Evolutionary conservation across 2,113 vertebrate genomes (phyloP).

Genomic region (Dicerorhinus sumatrensis): DNA sequence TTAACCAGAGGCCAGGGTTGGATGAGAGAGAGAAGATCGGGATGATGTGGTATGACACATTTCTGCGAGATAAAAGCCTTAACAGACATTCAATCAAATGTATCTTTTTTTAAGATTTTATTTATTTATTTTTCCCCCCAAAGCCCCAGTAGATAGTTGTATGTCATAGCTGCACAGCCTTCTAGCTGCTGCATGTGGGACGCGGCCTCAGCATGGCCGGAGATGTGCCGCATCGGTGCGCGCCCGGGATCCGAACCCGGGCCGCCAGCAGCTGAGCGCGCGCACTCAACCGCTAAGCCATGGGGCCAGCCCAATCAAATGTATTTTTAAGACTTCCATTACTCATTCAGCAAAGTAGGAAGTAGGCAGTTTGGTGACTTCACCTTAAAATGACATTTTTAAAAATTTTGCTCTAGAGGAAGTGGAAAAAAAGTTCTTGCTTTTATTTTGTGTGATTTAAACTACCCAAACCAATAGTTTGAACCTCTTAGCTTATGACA

Average conservation of each 20-base stretch:
- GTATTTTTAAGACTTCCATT: neutral
- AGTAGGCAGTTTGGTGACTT: conserved; percentile 39
- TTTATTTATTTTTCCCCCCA: no score
- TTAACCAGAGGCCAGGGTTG: neutral
- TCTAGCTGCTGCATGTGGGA: no score
- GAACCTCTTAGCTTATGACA: neutral
- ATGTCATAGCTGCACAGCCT: no score
- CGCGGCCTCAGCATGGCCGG: no score
- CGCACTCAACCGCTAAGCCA: no score
- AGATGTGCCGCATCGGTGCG: no score
- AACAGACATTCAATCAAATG: neutral
- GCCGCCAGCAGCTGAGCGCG: no score
- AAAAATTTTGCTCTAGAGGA: neutral
- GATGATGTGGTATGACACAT: neutral
- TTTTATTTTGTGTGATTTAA: conserved; percentile 44
- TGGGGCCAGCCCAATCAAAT: no score
- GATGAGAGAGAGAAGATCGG: neutral
- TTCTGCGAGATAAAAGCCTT: neutral
- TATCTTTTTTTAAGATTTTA: conserved; percentile 31
- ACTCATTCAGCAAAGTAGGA: neutral
- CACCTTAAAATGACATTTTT: neutral
- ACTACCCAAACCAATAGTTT: conserved; percentile 23
- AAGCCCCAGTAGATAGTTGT: no score
- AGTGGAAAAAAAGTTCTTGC: neutral
- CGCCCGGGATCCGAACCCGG: no score